phyloP scores from a whole-genome alignment of 2,113 vertebrate species.

The Stercorarius parasiticus region DNA sequence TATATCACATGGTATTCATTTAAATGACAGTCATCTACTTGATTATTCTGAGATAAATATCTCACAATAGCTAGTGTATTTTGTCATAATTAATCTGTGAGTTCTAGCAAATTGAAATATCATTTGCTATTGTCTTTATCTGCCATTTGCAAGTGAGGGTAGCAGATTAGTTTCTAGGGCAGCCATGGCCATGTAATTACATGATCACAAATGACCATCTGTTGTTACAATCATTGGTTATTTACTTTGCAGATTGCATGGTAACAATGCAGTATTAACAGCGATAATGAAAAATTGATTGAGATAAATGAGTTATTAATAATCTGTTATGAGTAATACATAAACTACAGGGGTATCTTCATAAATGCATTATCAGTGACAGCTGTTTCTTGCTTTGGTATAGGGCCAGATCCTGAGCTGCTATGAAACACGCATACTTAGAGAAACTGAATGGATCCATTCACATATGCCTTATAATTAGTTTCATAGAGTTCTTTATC shows the following conservation, averaged over 20 bases:
- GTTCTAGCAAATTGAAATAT: not conserved
- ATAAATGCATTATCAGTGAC: not conserved
- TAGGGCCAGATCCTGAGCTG: not conserved
- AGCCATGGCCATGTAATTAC: conserved; percentile 18
- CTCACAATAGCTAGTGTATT: not conserved
- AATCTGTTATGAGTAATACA: not conserved
- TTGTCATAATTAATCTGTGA: not conserved
- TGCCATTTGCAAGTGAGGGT: conserved; percentile 8
- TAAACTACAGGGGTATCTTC: not conserved
- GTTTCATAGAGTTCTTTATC: not conserved
- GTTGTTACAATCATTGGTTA: conserved; percentile 11
- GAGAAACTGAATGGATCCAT: not conserved
- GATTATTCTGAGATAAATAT: not conserved
- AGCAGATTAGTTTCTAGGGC: conserved; percentile 37
- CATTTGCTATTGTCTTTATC: not conserved
- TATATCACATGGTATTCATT: not conserved
- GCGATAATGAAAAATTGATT: conserved; percentile 51
- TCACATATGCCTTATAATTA: not conserved
- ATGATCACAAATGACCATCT: conserved; percentile 50
- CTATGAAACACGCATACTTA: not conserved
- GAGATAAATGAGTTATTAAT: conserved; percentile 55
- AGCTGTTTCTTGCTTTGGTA: not conserved
- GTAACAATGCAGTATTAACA: conserved; percentile 22
- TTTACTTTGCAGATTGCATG: conserved; percentile 36
- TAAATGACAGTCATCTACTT: not conserved